Evolutionary conservation across 2,113 vertebrate genomes (phyloP), one percentile per base, ranked within the genome.

Genomic region (Rhabdomys dilectus): DNA sequence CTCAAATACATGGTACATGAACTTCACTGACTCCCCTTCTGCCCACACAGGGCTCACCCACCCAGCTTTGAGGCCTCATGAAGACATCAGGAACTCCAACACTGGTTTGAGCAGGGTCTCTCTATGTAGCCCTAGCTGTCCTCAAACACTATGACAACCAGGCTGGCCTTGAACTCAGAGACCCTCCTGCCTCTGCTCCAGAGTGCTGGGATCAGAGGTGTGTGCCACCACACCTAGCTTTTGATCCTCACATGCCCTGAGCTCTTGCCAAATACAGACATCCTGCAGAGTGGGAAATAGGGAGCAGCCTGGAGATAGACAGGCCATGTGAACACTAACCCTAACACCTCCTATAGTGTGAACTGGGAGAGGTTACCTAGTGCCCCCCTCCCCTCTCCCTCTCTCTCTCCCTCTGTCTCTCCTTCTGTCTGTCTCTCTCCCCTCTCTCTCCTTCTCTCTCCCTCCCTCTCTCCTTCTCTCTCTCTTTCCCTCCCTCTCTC

Each of bases 301-400:
- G 1, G 8, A 2, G 17, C 58, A 42, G 22, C 9, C n/a, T 9
- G 3, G 16, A 56, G 17, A 21, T 2, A 17, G 53, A 39, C 5
- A 9, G 5, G 66, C 6, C 31, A 0, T 10, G 13, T 15, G 82
- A 66, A 16, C 1, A 70, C 8, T 26, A 78, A 51, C 9, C 29
- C 51, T 15, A 26, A 36, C 4, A 72, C 87, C 56, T 31, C 31
- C 58, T 19, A n/a, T n/a, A 45, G 45, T 45, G 26, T 45, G 58
- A 31, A 42, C 39, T 34, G 7, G 42, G 75, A 86, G 48, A 77
- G 31, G 31, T 84, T 26, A 29, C 72, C 77, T 39, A 68, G 68
- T 21, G 11, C 12, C 12, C 64, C 64, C 1, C 26, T 56, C 7
- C 15, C 16, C 53, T 16, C 45, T 45, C 22, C 7, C 62, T 29